phyloP scores from a whole-genome alignment of 2,888 invertebrate species.

The Bunonema sp. region DNA sequence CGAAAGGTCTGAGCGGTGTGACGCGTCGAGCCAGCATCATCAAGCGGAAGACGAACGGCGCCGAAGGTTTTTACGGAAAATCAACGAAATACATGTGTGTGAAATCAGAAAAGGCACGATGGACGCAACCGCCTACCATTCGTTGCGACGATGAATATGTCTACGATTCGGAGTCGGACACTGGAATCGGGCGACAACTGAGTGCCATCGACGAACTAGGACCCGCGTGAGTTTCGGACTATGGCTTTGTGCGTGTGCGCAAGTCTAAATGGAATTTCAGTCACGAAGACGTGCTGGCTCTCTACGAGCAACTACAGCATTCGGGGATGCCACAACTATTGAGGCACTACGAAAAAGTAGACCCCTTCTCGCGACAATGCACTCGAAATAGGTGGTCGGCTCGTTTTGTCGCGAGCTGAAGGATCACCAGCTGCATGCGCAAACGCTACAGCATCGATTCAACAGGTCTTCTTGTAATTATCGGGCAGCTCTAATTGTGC shows the following conservation, averaged over 20 bases:
- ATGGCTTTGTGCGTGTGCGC: neutral
- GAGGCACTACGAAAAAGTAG: constrained; percentile 49
- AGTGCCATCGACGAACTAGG: neutral
- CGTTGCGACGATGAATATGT: constrained; percentile 19
- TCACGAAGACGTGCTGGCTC: constrained; percentile 50
- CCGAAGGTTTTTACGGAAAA: too few relatives aligned
- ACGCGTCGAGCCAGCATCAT: too few relatives aligned
- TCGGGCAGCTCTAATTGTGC: neutral
- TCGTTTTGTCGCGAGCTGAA: constrained; percentile 51
- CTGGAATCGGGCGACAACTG: neutral
- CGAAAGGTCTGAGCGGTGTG: too few relatives aligned
- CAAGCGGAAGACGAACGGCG: too few relatives aligned
- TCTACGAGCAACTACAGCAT: constrained; percentile 51
- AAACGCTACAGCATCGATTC: neutral
- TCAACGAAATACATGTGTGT: too few relatives aligned
- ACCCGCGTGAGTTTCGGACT: neutral
- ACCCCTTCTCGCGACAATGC: too few relatives aligned
- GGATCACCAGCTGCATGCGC: constrained; percentile 44
- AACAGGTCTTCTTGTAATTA: too few relatives aligned
- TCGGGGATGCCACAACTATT: constrained; percentile 49
- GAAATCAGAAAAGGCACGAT: too few relatives aligned
- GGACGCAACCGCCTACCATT: too few relatives aligned
- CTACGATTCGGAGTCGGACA: constrained; percentile 21
- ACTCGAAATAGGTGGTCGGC: constrained; percentile 48
- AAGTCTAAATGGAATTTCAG: constrained; percentile 38